These are phyloP conservation scores for Anser brachyrhynchus DNA, from an alignment of 2,113 vertebrate genomes.

Conservation along the genomic window DNA sequence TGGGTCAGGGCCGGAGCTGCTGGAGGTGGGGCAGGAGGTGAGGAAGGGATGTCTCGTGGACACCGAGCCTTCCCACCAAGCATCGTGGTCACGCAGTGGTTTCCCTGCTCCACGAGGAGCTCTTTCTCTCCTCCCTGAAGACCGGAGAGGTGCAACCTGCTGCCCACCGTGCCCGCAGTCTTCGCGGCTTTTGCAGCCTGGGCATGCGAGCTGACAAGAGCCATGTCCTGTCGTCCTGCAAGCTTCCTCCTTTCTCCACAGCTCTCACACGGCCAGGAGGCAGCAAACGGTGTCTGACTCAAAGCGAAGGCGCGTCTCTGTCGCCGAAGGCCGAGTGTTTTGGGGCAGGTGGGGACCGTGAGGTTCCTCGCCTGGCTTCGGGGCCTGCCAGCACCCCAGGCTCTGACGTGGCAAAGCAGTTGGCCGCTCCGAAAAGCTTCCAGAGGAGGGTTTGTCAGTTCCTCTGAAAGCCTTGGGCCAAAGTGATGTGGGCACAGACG, in stretches of 20 bases:
- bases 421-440: background rate
- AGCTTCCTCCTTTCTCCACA: background rate
- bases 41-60: background rate
- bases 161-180: background rate
- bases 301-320: background rate
- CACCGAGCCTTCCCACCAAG: background rate
- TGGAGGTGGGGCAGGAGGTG: background rate
- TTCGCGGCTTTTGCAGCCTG: no score
- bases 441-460: slow-evolving; percentile 14
- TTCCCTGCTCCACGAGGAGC: background rate
- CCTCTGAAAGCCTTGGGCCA: background rate
- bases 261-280: background rate
- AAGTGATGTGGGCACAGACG: background rate
- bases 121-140: background rate
- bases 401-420: slow-evolving; percentile 4
- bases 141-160: background rate
- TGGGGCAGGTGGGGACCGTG: no score
- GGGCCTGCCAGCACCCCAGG: background rate
- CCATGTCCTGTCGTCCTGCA: background rate
- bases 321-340: background rate
- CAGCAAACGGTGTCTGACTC: background rate
- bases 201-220: background rate
- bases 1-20: background rate
- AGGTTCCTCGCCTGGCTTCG: no score
- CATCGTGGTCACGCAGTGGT: fast-evolving